Evolutionary conservation across 2,113 vertebrate genomes (phyloP).

Genomic region (Odontophorus gujanensis): DNA sequence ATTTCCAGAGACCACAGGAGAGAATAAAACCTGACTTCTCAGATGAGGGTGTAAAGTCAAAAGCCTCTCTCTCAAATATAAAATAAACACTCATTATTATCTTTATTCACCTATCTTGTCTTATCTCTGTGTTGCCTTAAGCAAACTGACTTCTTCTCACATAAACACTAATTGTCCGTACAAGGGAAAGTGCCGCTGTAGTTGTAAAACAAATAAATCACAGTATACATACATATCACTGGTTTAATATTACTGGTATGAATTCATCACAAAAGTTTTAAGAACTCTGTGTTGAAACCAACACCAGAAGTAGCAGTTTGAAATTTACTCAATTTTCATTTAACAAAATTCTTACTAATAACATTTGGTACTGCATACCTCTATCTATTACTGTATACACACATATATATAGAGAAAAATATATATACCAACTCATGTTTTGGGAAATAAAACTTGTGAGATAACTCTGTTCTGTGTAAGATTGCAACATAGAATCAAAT

Average conservation of each 20-base stretch:
- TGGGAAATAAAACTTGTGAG: not conserved
- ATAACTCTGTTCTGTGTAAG: not conserved
- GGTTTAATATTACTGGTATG: not conserved
- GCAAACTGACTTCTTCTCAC: not conserved
- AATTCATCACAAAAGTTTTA: not conserved
- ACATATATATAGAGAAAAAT: not conserved
- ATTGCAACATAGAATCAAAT: not conserved
- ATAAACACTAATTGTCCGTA: not conserved
- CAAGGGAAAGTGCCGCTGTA: not conserved
- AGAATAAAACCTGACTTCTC: not conserved
- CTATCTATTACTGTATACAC: not conserved
- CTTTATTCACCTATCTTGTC: not conserved
- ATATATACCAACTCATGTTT: not conserved
- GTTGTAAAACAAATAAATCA: not conserved
- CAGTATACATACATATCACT: not conserved
- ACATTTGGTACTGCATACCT: not conserved
- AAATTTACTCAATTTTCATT: not conserved
- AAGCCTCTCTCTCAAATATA: not conserved
- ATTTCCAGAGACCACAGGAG: not conserved
- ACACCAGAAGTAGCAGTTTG: not conserved
- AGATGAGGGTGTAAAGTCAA: not conserved
- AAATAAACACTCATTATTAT: not conserved
- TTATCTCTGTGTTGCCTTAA: not conserved
- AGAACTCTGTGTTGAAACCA: not conserved
- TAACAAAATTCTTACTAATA: not conserved